These are phyloP conservation scores for Arremon brunneinucha DNA, from an alignment of 2,797 vertebrate species.

Conservation along the genomic window DNA sequence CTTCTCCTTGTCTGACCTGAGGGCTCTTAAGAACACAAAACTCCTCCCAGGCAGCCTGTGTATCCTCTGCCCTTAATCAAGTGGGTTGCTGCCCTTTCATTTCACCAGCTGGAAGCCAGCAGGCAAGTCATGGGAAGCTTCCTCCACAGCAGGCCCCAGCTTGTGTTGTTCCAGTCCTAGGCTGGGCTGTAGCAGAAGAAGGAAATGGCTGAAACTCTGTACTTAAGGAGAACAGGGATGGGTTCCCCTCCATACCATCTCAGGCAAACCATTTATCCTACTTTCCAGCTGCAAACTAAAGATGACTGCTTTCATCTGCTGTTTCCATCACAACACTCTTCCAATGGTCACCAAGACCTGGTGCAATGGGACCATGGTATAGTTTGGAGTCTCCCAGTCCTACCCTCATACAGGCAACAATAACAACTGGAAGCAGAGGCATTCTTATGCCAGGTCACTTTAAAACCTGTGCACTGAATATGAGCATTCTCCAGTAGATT, in stretches of 20 bases:
- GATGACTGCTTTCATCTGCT: neutral
- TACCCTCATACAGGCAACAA: neutral
- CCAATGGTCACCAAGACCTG: neutral
- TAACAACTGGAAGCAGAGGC: neutral
- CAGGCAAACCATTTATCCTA: neutral
- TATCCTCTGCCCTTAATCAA: neutral
- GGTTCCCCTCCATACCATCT: neutral
- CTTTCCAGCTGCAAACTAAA: neutral
- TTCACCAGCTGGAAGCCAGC: neutral
- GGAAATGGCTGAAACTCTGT: neutral
- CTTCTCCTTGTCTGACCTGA: neutral
- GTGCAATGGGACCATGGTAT: fast-evolving
- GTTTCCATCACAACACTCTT: neutral
- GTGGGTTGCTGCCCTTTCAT: neutral
- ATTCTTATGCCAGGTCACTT: neutral
- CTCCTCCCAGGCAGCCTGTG: neutral
- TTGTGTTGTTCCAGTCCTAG: neutral
- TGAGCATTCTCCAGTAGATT: neutral
- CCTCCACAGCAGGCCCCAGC: neutral
- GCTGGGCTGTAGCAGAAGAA: neutral
- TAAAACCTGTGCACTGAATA: neutral
- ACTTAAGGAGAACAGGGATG: neutral
- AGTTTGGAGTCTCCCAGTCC: neutral
- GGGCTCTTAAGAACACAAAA: neutral
- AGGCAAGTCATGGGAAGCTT: neutral